phyloP scores from a whole-genome alignment of 2,113 vertebrate genomes.

The Arvicanthis niloticus region DNA sequence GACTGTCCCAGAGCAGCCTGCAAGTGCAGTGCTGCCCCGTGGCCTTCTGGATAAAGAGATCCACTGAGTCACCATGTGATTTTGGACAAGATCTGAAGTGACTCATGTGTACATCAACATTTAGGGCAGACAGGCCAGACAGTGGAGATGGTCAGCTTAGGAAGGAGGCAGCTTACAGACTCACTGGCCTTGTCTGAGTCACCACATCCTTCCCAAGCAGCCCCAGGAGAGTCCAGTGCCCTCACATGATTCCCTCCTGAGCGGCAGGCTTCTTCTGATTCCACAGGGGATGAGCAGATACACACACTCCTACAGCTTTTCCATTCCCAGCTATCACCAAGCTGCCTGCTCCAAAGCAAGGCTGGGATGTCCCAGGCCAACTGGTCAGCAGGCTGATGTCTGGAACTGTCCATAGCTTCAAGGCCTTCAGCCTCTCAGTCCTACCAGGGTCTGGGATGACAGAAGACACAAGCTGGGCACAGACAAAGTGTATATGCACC shows the following conservation, averaged over 20 bases:
- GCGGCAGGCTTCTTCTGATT: background rate
- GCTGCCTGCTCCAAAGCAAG: background rate
- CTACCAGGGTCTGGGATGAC: background rate
- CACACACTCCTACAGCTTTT: background rate
- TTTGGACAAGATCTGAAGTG: background rate
- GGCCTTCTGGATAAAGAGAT: background rate
- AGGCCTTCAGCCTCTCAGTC: background rate
- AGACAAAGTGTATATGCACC: background rate
- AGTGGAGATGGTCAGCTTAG: background rate
- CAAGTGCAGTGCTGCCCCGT: accelerated
- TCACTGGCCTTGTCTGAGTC: too few relatives aligned
- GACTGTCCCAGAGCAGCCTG: accelerated
- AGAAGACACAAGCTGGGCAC: too few relatives aligned
- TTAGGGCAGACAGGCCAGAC: background rate
- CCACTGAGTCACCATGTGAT: background rate
- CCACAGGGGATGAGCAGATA: accelerated
- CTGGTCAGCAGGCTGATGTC: background rate
- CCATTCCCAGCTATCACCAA: background rate
- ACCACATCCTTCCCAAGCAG: background rate
- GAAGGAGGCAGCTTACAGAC: background rate
- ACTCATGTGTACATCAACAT: background rate
- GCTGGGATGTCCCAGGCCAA: too few relatives aligned
- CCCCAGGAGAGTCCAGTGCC: accelerated
- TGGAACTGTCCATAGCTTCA: background rate
- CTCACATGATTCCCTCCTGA: background rate